Conservation (phyloP, 2,797 vertebrate genomes). For the Thripadectes ignobilis region DNA sequence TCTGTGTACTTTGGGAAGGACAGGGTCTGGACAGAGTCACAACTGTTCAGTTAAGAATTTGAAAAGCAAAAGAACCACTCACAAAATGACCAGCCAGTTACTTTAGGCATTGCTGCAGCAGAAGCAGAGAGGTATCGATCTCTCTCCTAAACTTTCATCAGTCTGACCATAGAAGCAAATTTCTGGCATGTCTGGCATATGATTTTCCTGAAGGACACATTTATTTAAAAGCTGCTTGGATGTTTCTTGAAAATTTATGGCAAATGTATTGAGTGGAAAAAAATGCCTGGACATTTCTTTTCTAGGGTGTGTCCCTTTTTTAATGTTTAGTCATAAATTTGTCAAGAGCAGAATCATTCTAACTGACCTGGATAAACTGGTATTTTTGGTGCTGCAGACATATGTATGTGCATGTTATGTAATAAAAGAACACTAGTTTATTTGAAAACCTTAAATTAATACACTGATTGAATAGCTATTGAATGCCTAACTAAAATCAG, state of each 20-base stretch:
- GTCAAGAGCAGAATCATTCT: neutral
- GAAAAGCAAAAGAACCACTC: neutral
- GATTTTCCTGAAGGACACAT: neutral
- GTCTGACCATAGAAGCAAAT: neutral
- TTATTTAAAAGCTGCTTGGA: neutral
- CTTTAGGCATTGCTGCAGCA: neutral
- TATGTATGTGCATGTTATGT: neutral
- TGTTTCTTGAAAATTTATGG: neutral
- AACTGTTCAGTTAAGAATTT: neutral
- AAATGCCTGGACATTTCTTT: neutral
- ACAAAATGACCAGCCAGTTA: neutral
- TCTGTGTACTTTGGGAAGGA: conserved; percentile 9
- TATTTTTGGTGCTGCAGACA: neutral
- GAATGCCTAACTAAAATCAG: neutral
- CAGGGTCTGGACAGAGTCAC: neutral
- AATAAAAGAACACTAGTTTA: neutral
- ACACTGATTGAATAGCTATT: neutral
- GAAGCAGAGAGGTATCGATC: neutral
- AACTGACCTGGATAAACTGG: neutral
- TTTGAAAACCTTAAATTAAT: neutral
- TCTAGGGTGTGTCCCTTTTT: neutral
- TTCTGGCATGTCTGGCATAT: neutral
- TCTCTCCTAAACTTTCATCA: neutral
- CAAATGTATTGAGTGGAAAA: neutral
- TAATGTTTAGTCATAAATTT: neutral